These are phyloP conservation scores for Meloidogyne hapla DNA, from an alignment of 1,140 invertebrate genomes.

Conservation along the genomic window DNA sequence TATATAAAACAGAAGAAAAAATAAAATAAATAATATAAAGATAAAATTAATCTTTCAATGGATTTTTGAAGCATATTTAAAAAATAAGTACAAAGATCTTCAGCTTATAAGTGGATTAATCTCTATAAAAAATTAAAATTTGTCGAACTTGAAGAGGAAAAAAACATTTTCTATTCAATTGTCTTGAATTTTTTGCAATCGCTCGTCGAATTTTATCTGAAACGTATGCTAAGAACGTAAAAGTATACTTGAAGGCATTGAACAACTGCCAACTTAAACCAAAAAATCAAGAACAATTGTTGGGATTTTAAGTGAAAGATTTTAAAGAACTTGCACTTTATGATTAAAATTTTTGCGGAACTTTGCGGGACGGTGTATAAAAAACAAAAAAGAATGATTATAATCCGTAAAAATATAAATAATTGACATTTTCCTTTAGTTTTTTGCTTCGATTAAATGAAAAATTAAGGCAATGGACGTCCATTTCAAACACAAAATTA, in stretches of 20 bases:
- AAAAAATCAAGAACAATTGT: not conserved
- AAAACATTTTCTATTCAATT: not conserved
- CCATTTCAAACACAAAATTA: not conserved
- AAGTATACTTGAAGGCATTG: not conserved
- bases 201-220: not conserved
- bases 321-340: not conserved
- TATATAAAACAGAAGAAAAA: not conserved
- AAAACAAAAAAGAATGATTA: not conserved
- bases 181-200: not conserved
- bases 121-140: too few relatives aligned
- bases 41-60: not conserved
- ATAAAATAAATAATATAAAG: not conserved
- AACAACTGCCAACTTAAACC: not conserved
- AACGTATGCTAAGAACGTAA: not conserved
- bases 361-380: not conserved
- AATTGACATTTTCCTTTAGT: not conserved
- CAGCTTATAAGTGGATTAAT: too few relatives aligned
- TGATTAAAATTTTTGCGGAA: constrained; percentile 9
- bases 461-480: not conserved
- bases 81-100: not conserved
- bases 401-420: not conserved
- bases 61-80: not conserved
- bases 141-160: too few relatives aligned
- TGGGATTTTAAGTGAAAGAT: not conserved
- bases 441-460: not conserved